Base-by-base conservation (phyloP, 1,140 invertebrate genomes). In the Chironomus striatipennis region DNA sequence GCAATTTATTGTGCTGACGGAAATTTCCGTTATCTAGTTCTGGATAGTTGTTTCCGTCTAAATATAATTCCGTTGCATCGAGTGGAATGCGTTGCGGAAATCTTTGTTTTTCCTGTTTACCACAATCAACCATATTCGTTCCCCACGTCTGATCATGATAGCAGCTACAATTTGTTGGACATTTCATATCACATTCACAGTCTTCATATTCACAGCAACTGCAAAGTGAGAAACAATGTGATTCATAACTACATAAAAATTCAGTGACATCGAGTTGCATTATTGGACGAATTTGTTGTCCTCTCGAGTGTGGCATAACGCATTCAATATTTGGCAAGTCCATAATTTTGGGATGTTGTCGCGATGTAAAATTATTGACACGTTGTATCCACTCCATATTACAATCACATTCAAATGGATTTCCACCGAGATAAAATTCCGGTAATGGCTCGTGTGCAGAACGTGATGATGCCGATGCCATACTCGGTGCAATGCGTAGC, bases 21-120 rank as follows among this genome's bases (percentile, higher is more conserved):
- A 97, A 93, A 74, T 91, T 88, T 79, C 93, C 90, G 79, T 91
- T 91, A 77, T 93, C 89, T 73, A 96, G 80, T 79, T 90, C 88
- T 72, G 86, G 88, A 76, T 96, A 88, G 79, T 93, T 88, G 80
- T 93, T 94, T 64, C 93, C 93, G 81, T 96, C 94, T 75, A 97
- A 82, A 81, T 94, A 96, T 12, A 96, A 87, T 81, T 95, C 91
- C n/a, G 93, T 96, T 0, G 92, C 92, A 80, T 94, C 93, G 88
- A 93, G 92, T 0, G 94, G 94, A 77, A 96, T 89, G 57, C 90
- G 86, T 6, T 86, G 83, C 0, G 94, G 94, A 73, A 95, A 87
- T 70, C 87, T 84, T 73, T 85, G 82, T 73, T 88, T 85, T 17
- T 85, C 86, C 77, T 91, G 87, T 76, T 89, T 90, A 86, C 84